phyloP scores from a whole-genome alignment of 2,888 invertebrate species.

The Latrodectus hesperus region DNA sequence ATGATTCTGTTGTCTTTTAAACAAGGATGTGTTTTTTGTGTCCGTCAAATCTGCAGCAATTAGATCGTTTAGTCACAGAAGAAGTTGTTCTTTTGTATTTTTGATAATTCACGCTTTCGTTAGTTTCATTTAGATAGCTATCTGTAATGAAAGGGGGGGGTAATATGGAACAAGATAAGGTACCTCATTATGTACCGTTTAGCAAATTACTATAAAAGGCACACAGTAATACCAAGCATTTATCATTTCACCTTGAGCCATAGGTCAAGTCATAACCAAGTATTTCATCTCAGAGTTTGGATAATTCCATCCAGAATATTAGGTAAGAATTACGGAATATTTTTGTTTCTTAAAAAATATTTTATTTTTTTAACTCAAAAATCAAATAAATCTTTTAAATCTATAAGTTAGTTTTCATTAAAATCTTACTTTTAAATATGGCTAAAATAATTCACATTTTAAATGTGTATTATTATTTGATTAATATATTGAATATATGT shows the following conservation, averaged over 20 bases:
- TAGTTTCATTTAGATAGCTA: conserved; percentile 42
- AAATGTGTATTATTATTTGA: too few species aligned
- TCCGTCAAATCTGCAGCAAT: conserved; percentile 39
- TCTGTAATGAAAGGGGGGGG: conserved; percentile 28
- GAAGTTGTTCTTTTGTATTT: conserved; percentile 44
- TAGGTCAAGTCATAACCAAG: background rate
- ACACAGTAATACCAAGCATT: background rate
- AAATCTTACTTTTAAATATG: too few species aligned
- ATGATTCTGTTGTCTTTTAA: conserved; percentile 37
- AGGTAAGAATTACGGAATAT: background rate
- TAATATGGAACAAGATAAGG: conserved; percentile 19
- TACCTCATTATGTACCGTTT: background rate
- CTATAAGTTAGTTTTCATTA: too few species aligned
- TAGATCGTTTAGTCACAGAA: conserved; percentile 60
- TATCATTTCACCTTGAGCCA: background rate
- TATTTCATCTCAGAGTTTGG: background rate
- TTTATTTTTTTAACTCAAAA: too few species aligned
- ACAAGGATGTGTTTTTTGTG: conserved; percentile 56
- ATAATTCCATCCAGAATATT: background rate
- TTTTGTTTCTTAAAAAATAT: too few species aligned
- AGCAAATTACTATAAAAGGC: background rate
- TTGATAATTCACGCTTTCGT: conserved; percentile 63
- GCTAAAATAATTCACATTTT: too few species aligned
- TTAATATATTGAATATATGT: too few species aligned
- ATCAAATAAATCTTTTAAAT: too few species aligned